These are phyloP conservation scores for Eilema caniola DNA, from an alignment of 2,888 invertebrate species.

Conservation along the genomic window DNA sequence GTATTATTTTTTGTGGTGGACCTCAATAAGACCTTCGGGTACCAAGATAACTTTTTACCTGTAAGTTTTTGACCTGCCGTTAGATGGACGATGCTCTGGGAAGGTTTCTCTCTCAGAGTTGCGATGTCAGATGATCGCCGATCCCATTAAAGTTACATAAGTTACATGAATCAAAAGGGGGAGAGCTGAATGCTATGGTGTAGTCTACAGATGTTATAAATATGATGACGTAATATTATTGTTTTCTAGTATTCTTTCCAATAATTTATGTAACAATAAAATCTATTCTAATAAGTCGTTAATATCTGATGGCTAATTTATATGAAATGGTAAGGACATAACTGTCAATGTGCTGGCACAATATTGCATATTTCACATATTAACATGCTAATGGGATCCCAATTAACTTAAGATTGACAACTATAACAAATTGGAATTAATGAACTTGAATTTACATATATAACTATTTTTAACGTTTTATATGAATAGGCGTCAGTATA, in stretches of 20 bases:
- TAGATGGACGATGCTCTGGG: neutral
- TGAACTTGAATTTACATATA: constrained; percentile 1
- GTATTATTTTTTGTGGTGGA: neutral
- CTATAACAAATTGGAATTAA: constrained; percentile 2
- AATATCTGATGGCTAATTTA: neutral
- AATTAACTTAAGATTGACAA: constrained; percentile 1
- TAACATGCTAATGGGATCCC: constrained; percentile 2
- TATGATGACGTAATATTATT: neutral
- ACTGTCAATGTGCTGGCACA: neutral
- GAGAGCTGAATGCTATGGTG: neutral
- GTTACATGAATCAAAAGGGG: too few relatives aligned
- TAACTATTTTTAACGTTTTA: neutral
- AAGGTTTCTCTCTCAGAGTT: neutral
- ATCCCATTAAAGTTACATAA: neutral
- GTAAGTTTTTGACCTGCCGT: neutral
- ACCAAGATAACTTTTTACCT: neutral
- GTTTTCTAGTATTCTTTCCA: neutral
- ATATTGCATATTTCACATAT: constrained; percentile 2
- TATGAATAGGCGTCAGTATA: neutral
- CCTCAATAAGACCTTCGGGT: neutral
- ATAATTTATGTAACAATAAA: neutral
- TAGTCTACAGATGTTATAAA: neutral
- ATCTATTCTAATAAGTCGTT: neutral
- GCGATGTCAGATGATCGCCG: neutral
- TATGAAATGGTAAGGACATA: neutral